These are phyloP conservation scores for Caenorhabditis sp. DNA, from an alignment of 2,888 invertebrate species.

Conservation along the genomic window DNA sequence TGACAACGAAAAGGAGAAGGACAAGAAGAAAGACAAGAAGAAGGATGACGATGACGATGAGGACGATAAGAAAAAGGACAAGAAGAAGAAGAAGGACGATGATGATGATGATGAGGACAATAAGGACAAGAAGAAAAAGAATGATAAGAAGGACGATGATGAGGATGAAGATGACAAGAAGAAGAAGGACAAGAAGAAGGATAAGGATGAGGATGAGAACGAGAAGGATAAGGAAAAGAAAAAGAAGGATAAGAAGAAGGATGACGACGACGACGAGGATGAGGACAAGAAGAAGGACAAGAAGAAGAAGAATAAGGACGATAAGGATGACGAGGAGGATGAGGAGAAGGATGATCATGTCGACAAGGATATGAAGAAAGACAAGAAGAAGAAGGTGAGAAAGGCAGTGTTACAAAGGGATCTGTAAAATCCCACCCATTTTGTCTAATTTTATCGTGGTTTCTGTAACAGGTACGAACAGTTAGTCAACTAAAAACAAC, in stretches of 20 bases:
- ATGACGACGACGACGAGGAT: conserved; percentile 2
- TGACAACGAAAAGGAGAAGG: neutral
- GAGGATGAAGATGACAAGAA: conserved; percentile 8
- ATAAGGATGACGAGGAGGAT: conserved; percentile 6
- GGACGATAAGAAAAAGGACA: conserved; percentile 13
- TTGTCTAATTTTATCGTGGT: too few species aligned
- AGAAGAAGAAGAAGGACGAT: conserved; percentile 5
- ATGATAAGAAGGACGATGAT: neutral
- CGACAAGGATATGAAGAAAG: conserved; percentile 26
- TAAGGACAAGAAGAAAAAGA: neutral
- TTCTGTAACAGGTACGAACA: too few species aligned
- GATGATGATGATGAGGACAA: neutral
- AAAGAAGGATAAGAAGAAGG: conserved; percentile 4
- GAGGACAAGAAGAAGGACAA: neutral
- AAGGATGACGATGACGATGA: conserved; percentile 26
- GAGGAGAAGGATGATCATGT: conserved; percentile 19
- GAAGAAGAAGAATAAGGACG: neutral
- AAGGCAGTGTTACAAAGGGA: too few species aligned
- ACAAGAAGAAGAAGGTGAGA: conserved; percentile 1
- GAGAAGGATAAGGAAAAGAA: neutral
- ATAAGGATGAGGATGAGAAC: conserved; percentile 5
- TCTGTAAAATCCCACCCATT: too few species aligned
- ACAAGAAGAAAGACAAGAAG: conserved; percentile 18
- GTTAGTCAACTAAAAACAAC: too few species aligned
- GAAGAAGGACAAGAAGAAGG: conserved; percentile 19